These are phyloP conservation scores for Coracias cyanogaster DNA, from an alignment of 2,797 vertebrate species.

Conservation along the genomic window DNA sequence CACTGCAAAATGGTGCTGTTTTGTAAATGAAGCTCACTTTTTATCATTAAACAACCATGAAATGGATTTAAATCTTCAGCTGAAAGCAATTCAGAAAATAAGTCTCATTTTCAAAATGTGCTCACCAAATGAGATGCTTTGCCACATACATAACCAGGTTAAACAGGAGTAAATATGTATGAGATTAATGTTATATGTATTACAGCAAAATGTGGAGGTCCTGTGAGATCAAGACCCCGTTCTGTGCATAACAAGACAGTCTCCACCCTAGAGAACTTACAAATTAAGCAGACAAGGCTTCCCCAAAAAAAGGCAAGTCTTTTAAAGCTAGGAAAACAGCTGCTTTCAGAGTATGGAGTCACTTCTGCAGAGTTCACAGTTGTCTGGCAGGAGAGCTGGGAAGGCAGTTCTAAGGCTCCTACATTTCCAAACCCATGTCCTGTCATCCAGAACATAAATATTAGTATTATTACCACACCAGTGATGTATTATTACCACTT, in stretches of 20 bases:
- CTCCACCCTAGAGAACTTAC: neutral
- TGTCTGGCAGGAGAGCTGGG: neutral
- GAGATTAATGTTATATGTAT: neutral
- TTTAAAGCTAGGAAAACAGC: neutral
- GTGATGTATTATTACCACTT: neutral
- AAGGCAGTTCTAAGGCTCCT: neutral
- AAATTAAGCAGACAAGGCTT: neutral
- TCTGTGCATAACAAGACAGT: neutral
- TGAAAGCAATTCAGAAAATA: conserved; percentile 8
- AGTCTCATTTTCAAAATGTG: neutral
- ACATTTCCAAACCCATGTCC: neutral
- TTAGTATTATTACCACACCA: neutral
- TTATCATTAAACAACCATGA: neutral
- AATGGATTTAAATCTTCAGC: neutral
- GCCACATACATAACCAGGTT: neutral
- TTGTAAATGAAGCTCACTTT: neutral
- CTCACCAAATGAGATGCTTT: neutral
- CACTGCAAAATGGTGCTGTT: neutral
- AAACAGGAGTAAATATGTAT: neutral
- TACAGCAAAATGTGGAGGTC: neutral
- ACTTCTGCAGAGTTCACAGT: neutral
- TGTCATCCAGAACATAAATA: neutral
- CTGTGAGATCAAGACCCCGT: neutral
- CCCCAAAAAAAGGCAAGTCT: accelerated
- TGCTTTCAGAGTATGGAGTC: neutral